A percentile compares a stretch with the other conserved stretches of the same genome.
Conservation (phyloP, 2,797 vertebrate genomes). For the Hyperoplus lanceolatus region DNA sequence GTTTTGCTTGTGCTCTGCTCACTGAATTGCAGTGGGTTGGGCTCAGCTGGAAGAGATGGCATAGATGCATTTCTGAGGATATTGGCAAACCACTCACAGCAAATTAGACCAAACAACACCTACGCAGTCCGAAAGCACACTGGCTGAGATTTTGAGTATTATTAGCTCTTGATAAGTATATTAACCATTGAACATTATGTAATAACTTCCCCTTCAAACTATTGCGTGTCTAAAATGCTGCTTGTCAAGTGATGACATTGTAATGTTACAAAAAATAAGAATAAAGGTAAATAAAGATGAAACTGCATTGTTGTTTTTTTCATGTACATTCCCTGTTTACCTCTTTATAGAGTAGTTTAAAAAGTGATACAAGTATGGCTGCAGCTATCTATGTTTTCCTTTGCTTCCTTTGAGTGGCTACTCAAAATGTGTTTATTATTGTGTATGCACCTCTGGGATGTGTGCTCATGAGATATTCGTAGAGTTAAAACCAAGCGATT, state of each 20-base stretch:
- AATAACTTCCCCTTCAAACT: too few species aligned
- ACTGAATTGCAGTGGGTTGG: background rate
- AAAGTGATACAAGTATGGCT: background rate
- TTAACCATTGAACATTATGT: background rate
- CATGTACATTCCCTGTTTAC: background rate
- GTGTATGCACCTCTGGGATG: background rate
- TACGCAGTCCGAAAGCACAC: background rate
- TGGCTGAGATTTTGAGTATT: background rate
- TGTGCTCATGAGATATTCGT: background rate
- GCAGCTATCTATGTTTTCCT: background rate
- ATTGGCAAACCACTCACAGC: background rate
- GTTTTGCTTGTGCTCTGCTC: background rate
- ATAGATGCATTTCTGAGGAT: too few species aligned
- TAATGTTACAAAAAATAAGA: background rate
- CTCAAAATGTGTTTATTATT: background rate
- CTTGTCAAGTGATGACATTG: background rate
- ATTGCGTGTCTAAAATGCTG: background rate
- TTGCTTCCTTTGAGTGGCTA: background rate
- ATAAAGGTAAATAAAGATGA: too few species aligned
- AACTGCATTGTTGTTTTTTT: too few species aligned
- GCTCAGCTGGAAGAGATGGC: background rate
- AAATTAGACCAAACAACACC: background rate
- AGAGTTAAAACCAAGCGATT: background rate
- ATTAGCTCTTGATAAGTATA: background rate
- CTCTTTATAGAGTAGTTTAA: background rate